These are phyloP conservation scores for Diadegma fenestrale DNA, from an alignment of 2,888 invertebrate genomes.

Conservation along the genomic window DNA sequence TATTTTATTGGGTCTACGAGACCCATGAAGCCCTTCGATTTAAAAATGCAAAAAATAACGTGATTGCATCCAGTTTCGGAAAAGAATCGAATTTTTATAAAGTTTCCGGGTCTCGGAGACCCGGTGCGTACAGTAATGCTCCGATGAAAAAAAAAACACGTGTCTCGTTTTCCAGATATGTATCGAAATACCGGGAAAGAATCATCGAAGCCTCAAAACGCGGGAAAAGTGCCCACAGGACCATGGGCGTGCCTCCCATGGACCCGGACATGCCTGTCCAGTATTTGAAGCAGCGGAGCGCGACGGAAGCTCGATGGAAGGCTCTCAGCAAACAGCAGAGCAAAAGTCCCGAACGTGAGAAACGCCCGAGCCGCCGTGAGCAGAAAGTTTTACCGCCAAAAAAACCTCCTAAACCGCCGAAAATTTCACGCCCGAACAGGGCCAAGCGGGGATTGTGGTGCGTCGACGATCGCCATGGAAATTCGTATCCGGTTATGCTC, in stretches of 20 bases:
- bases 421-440: conserved; percentile 86
- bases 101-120: too few species aligned
- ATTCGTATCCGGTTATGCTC: conserved; percentile 87
- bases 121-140: too few species aligned
- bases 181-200: conserved; percentile 71
- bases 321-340: conserved; percentile 69
- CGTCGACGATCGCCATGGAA: conserved; percentile 89
- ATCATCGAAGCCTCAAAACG: conserved; percentile 63
- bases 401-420: conserved; percentile 87
- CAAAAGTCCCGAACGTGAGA: conserved; percentile 55
- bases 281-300: conserved; percentile 73
- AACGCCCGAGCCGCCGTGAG: neutral
- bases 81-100: too few species aligned
- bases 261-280: conserved; percentile 70
- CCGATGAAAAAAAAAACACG: neutral
- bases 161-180: conserved; percentile 67
- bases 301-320: conserved; percentile 49
- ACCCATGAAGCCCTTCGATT: too few species aligned
- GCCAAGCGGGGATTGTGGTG: conserved; percentile 86
- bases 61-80: too few species aligned
- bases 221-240: conserved; percentile 74
- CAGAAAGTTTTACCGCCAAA: conserved; percentile 86
- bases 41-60: too few species aligned
- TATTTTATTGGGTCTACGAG: too few species aligned
- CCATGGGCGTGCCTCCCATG: conserved; percentile 74